phyloP scores from a whole-genome alignment of 2,113 vertebrate genomes.

The Sinocyclocheilus maitianheensis region DNA sequence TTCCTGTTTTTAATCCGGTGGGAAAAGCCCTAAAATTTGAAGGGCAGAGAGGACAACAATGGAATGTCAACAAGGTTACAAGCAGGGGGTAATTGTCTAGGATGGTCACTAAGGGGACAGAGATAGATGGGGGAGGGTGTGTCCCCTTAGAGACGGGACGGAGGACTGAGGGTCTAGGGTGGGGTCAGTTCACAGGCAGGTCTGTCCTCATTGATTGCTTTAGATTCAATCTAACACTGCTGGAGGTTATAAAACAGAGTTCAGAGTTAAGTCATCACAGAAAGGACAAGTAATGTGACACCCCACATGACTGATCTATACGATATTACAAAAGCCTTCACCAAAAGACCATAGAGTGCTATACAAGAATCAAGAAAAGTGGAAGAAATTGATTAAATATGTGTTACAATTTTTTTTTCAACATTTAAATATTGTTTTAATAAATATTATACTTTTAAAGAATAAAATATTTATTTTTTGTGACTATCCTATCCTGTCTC shows the following conservation, averaged over 20 bases:
- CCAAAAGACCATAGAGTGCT: no score
- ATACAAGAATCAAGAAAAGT: not conserved
- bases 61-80: conserved; percentile 67
- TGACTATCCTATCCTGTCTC: no score
- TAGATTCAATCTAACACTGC: conserved; percentile 1
- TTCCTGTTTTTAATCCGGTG: conserved; percentile 48
- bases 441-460: no score
- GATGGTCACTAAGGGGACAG: conserved; percentile 67
- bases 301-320: not conserved
- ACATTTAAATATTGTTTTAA: no score
- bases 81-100: conserved; percentile 67
- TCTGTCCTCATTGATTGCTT: conserved; percentile 24
- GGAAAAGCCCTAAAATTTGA: conserved; percentile 37
- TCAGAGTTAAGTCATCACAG: not conserved
- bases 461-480: no score
- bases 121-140: conserved; percentile 44
- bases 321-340: not conserved
- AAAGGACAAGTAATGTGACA: not conserved
- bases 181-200: conserved; percentile 51
- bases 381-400: no score
- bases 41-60: conserved; percentile 42
- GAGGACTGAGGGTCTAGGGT: conserved; percentile 30
- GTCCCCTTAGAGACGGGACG: not conserved
- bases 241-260: conserved; percentile 33
- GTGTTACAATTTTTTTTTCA: no score